Evolutionary conservation across 2,888 invertebrate species (phyloP), one percentile per base, ranked within the genome.

Genomic region (Leucophenga maculata): DNA sequence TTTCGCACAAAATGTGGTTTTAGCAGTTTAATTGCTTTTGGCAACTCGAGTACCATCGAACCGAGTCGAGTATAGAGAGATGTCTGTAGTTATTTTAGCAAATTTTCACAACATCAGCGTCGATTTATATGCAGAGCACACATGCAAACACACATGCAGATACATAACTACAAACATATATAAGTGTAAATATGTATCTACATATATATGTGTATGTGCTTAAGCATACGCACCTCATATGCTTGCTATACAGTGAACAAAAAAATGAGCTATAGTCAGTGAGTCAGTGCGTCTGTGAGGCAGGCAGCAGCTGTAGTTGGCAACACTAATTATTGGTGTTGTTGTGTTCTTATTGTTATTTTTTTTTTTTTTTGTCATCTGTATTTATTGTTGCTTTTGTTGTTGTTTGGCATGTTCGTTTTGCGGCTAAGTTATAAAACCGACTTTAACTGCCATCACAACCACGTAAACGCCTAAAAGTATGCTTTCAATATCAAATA

Each of bases 21-120:
- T 81, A 81, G 80, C 80, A 81, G 80, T 81, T 81, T 81, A 81
- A 81, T 81, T 81, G 83, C 80, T 81, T 81, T 81, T 79, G 83
- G 71, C 78, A 78, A 39, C 39, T 39, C 39, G 39, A 39, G 39
- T 11, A 39, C 9, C 39, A 39, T 39, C 39, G 39, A 39, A 39
- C 8, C 39, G 39, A 39, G 39, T 39, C 39, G 11, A 39, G 11
- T 39, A 39, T 39, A 8, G 73, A 76, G 74, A 65, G 75, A 68
- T 77, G 77, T 81, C 78, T 76, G 83, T 75, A 81, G 80, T 81
- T 81, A 81, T 81, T 81, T 81, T 81, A 74, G 76, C 80, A 81
- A 81, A 81, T 81, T 81, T 81, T 81, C 80, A 81, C 80, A 81
- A 75, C 80, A 81, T 83, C 82, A 81, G 83, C 83, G 79, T 83